Percentiles rank a stretch among this genome's conserved stretches.
These are phyloP conservation scores for Steinernema khuongi DNA, from an alignment of 1,140 invertebrate species.

Conservation along the genomic window DNA sequence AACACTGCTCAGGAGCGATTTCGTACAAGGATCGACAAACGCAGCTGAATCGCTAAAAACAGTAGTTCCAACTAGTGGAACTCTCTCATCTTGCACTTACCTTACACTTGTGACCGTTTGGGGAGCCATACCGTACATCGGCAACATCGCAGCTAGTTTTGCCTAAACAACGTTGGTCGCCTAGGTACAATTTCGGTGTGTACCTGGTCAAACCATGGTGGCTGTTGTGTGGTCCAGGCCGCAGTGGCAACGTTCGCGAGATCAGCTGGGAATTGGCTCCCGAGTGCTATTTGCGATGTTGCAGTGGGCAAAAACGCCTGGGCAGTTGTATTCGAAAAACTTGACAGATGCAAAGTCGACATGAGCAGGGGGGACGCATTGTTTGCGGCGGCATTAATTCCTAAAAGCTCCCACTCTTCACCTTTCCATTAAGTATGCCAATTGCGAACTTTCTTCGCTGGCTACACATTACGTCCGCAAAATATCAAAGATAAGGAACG, in stretches of 20 bases:
- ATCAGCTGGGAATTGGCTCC: slow-evolving; percentile 15
- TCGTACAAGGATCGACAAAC: not conserved
- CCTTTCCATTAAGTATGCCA: too few relatives aligned
- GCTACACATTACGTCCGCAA: not conserved
- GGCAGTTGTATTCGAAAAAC: not conserved
- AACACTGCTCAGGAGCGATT: not conserved
- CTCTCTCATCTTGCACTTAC: not conserved
- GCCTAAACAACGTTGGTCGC: slow-evolving; percentile 7
- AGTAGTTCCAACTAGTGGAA: not conserved
- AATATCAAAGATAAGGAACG: not conserved
- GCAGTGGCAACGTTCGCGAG: slow-evolving; percentile 17
- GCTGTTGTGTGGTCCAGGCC: slow-evolving; percentile 17
- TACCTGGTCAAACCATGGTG: slow-evolving; percentile 22
- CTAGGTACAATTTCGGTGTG: not conserved
- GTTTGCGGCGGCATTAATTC: slow-evolving; percentile 6
- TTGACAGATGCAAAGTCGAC: not conserved
- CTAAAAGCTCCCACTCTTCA: not conserved
- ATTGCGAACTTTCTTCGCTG: too few relatives aligned
- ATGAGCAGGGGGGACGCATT: slow-evolving; percentile 1
- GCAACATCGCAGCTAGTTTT: slow-evolving; percentile 21
- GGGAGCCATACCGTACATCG: not conserved
- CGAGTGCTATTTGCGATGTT: slow-evolving; percentile 1
- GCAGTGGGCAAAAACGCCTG: not conserved
- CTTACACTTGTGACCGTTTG: not conserved
- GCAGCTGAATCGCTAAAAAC: not conserved